Percentiles rank a stretch among this genome's conserved stretches.
These are phyloP conservation scores for Yponomeuta sedellus DNA, from an alignment of 2,888 invertebrate species.

Conservation along the genomic window DNA sequence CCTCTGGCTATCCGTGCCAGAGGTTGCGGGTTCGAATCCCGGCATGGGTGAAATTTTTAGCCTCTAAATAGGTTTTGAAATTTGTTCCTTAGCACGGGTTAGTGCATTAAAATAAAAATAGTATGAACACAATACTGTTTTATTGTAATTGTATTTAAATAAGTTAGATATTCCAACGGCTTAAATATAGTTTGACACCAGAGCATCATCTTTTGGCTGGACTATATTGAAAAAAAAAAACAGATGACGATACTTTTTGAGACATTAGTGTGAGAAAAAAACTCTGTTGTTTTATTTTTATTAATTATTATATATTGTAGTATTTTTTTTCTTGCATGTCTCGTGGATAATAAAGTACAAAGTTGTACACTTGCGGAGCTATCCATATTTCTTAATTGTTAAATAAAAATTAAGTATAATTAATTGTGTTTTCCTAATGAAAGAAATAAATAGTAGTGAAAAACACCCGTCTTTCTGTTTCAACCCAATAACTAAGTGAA, in stretches of 20 bases:
- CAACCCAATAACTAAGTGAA: too few species aligned
- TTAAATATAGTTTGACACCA: background rate
- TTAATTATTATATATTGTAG: slow-evolving; percentile 39
- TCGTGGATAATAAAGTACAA: slow-evolving; percentile 47
- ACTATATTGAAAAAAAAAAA: background rate
- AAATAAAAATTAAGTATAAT: slow-evolving; percentile 62
- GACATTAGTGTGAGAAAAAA: background rate
- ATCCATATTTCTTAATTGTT: slow-evolving; percentile 55
- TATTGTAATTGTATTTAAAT: too few species aligned
- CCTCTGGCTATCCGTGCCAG: too few species aligned
- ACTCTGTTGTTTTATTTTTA: background rate
- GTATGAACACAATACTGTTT: too few species aligned
- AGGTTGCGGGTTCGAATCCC: too few species aligned
- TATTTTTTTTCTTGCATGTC: slow-evolving; percentile 46
- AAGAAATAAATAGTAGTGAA: slow-evolving; percentile 24
- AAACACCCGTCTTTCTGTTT: background rate
- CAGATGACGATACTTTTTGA: background rate
- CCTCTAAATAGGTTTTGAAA: too few species aligned
- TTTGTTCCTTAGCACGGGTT: too few species aligned
- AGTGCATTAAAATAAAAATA: too few species aligned
- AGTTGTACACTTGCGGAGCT: slow-evolving; percentile 47
- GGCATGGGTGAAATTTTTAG: too few species aligned
- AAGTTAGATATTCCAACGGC: too few species aligned
- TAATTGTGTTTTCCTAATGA: slow-evolving; percentile 74
- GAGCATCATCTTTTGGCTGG: background rate